These are phyloP conservation scores for Rhadinocentrus ornatus DNA, from an alignment of 2,797 vertebrate species.

Conservation along the genomic window DNA sequence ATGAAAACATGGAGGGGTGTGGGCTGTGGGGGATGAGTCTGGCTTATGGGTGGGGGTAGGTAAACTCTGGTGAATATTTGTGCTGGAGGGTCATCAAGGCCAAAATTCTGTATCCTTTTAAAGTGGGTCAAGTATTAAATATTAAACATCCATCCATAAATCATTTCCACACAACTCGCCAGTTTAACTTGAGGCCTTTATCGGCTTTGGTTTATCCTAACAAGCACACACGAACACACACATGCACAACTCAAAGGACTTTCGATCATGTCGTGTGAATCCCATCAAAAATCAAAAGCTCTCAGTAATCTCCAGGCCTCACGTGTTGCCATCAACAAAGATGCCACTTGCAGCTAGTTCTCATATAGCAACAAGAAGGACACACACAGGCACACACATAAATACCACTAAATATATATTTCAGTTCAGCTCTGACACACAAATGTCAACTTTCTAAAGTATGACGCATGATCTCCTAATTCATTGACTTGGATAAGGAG, in stretches of 20 bases:
- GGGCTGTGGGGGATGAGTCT: constrained; percentile 30
- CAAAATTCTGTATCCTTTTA: constrained; percentile 37
- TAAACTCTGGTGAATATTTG: constrained; percentile 18
- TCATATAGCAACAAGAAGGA: constrained; percentile 22
- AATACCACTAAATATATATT: constrained; percentile 53
- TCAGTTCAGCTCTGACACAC: constrained; percentile 64
- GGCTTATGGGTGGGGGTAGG: constrained; percentile 42
- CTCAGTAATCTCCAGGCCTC: constrained; percentile 36
- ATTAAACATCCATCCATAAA: constrained; percentile 70
- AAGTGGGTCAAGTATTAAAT: constrained; percentile 75
- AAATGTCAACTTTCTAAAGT: constrained; percentile 52
- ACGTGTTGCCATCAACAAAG: constrained; percentile 16
- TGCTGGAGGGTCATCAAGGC: constrained; percentile 49
- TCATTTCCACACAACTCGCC: constrained; percentile 52
- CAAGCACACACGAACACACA: not conserved
- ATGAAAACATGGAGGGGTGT: constrained; percentile 17
- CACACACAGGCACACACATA: constrained; percentile 6
- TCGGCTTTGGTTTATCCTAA: constrained; percentile 44
- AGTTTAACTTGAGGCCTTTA: constrained; percentile 40
- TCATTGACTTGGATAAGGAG: constrained; percentile 20
- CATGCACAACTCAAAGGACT: constrained; percentile 1
- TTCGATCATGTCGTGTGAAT: constrained; percentile 38
- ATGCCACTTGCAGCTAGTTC: constrained; percentile 33
- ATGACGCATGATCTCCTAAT: constrained; percentile 44
- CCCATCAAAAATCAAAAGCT: constrained; percentile 51